phyloP scores from a whole-genome alignment of 2,797 vertebrate species.

The Cossypha polioptera region DNA sequence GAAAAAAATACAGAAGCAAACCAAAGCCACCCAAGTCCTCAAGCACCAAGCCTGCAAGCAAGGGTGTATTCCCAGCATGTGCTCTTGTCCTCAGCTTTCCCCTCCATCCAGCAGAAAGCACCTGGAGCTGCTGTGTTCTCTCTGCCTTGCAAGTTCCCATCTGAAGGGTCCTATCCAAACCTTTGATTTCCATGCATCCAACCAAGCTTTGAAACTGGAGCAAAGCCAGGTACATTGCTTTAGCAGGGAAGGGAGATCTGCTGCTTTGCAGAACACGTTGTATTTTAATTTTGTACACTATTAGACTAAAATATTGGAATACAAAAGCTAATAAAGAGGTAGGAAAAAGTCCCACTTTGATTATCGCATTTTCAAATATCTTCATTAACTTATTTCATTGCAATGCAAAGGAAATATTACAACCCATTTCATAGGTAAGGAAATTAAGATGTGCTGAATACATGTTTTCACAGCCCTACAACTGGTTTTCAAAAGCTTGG shows the following conservation, averaged over 20 bases:
- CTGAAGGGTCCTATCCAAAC: background rate
- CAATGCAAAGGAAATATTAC: background rate
- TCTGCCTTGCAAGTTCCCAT: background rate
- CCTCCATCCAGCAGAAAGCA: background rate
- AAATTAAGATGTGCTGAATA: background rate
- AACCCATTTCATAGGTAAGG: background rate
- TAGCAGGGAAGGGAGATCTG: background rate
- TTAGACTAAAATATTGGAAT: background rate
- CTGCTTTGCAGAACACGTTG: background rate
- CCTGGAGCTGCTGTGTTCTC: background rate
- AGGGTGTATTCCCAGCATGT: background rate
- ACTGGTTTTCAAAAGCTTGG: background rate
- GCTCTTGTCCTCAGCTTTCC: background rate
- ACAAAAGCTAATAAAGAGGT: background rate
- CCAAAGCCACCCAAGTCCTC: background rate
- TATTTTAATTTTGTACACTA: background rate
- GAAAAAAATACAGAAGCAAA: background rate
- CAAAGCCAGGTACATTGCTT: background rate
- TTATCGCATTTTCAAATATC: background rate
- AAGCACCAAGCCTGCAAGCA: background rate
- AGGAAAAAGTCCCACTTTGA: background rate
- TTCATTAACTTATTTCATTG: background rate
- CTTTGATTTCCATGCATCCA: background rate
- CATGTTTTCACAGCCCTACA: background rate
- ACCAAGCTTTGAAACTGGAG: background rate